Base-by-base conservation (phyloP, 2,113 vertebrate species). In the Lepidothrix coronata region DNA sequence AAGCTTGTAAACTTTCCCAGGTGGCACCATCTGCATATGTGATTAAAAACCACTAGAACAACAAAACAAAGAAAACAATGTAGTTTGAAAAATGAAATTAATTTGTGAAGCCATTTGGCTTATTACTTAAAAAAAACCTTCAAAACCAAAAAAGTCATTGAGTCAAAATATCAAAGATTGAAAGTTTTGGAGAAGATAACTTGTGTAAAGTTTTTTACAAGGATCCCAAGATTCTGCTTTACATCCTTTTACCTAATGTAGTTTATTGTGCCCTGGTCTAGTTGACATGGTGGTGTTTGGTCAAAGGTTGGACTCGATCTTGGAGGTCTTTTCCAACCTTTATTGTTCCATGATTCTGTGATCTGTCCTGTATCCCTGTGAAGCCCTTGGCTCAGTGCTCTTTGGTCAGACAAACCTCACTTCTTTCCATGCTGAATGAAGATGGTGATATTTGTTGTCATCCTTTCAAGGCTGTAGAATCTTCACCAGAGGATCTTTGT, bases 21-120 rank as follows among this genome's bases (percentile, higher is more conserved):
- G 73, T 85, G 80, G 73, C 28, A 81, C 59, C 75, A 58, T 71
- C 89, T 96, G 86, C 49, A 65, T 61, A 31, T 86, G 28, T 61
- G 76, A 68, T 88, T 51, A 57, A 58, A 84, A 68, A 24, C 80
- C 8, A 13, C 2, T 9, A 43, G 63, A 72, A 68, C 33, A 13
- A 77, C 17, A 57, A 85, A 92, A 33, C 27, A 77, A 89, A 89
- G 59, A 48, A 84, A 92, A 61, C 27, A 41, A 8, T 23, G 12
- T 35, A 3, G 37, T 74, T 93, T 27, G 19, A 81, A n/a, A 89
- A 89, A 12, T 39, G 10, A 67, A 74, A 91, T 73, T 28, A 80
- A 78, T 84, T 54, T 78, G 21, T 81, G 62, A 89, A 63, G 44
- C 44, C 16, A 3, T 74, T 89, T 87, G 51, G 28, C 22, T 80